Base-by-base conservation (phyloP, 2,797 vertebrate species). In the Dipus sagitta region DNA sequence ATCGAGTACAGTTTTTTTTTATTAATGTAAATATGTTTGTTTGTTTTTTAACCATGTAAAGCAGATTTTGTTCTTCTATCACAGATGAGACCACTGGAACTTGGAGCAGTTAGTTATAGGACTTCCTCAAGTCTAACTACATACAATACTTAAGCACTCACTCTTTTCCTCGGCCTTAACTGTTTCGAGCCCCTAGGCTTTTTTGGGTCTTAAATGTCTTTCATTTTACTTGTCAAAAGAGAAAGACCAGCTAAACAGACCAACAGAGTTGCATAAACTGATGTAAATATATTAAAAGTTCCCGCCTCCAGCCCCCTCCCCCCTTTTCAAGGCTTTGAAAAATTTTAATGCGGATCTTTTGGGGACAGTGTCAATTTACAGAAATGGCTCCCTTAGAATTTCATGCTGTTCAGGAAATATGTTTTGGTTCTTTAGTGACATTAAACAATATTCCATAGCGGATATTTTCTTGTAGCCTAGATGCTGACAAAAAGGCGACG, bases 381-480 rank as follows among this genome's bases (percentile, higher is more conserved):
- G 68, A 90, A 90, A 94, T 75, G 95, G 90, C 86, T 96, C 70
- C 92, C 68, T 94, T 68, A 28, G 70, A 90, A 90, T 91, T 92
- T 94, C 79, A 94, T 30, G 83, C 90, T 88, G 54, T 72, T 87
- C 26, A 32, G 86, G 67, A 81, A 60, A 76, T 38, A 92, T 82
- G 84, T 92, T 94, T 95, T 62, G 90, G 77, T 70, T 76, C n/a
- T 88, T 94, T 26, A 76, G 15, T 42, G 24, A 67, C 78, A 84
- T 86, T 94, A 70, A 68, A 94, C 54, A 86, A 88, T 32, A 71
- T 52, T 42, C 60, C 86, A 88, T 20, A 80, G 88, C 30, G 92
- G 92, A n/a, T 94, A 92, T 89, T 93, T 96, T 72, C 78, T 85
- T 58, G 82, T 71, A 72, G 91, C 47, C 86, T 91, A 87, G 81